Evolutionary conservation across 2,888 invertebrate species (phyloP).

Genomic region (Phalangium opilio): DNA sequence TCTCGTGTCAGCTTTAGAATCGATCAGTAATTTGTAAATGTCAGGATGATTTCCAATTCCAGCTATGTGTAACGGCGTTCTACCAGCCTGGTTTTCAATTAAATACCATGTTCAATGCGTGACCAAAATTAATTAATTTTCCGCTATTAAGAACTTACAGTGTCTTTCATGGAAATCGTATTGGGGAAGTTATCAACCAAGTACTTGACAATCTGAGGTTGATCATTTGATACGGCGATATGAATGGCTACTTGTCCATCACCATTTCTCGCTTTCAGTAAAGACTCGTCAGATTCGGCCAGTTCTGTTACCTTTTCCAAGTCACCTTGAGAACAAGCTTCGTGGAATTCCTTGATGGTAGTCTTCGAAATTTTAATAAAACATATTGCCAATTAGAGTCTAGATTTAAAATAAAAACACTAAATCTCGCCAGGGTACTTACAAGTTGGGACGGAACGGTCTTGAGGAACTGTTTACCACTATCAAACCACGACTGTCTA

Average conservation of each 20-base stretch:
- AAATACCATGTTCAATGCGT: neutral
- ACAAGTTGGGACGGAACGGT: constrained; percentile 13
- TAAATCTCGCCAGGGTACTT: too few species aligned
- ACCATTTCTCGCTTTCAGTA: constrained; percentile 16
- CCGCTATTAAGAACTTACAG: too few species aligned
- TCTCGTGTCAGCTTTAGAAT: constrained; percentile 19
- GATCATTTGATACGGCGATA: constrained; percentile 17
- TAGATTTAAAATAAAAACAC: too few species aligned
- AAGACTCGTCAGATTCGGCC: constrained; percentile 11
- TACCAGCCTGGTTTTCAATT: constrained; percentile 14
- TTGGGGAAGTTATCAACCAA: constrained; percentile 15
- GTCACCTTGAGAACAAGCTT: constrained; percentile 18
- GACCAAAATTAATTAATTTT: neutral
- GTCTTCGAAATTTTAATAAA: too few species aligned
- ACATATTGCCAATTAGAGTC: too few species aligned
- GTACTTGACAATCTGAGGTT: constrained; percentile 17
- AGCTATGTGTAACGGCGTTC: constrained; percentile 20
- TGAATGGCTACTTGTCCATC: constrained; percentile 19
- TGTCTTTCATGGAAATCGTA: neutral
- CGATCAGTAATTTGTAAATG: constrained; percentile 17
- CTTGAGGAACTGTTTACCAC: constrained; percentile 65
- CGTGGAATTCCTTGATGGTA: too few species aligned
- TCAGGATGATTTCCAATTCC: constrained; percentile 20
- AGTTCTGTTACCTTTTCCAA: constrained; percentile 11
- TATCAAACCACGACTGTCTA: constrained; percentile 41